These are phyloP conservation scores for Lagenorhynchus albirostris DNA, from an alignment of 2,113 vertebrate genomes.

Conservation along the genomic window DNA sequence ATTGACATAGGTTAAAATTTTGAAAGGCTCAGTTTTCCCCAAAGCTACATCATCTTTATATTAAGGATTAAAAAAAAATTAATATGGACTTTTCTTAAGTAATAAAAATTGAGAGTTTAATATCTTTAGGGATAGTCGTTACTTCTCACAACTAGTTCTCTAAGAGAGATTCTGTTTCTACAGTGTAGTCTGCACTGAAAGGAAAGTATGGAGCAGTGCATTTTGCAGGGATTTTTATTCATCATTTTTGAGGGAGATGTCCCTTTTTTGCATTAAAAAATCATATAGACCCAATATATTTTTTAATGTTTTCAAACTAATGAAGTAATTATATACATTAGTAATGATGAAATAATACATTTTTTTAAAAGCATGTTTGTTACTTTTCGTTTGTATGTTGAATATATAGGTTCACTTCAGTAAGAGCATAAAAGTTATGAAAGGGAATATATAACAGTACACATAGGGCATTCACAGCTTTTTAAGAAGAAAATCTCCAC, in stretches of 20 bases:
- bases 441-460: neutral
- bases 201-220: neutral
- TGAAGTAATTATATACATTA: slow-evolving; percentile 22
- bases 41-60: slow-evolving; percentile 50
- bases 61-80: neutral
- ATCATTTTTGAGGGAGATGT: neutral
- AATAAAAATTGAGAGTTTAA: slow-evolving; percentile 48
- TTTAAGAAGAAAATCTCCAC: neutral
- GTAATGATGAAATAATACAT: neutral
- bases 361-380: slow-evolving; percentile 1
- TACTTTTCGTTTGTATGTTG: slow-evolving; percentile 40
- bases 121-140: slow-evolving; percentile 64
- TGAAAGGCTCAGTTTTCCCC: slow-evolving; percentile 36
- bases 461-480: neutral
- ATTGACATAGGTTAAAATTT: neutral
- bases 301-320: neutral
- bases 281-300: neutral
- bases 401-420: slow-evolving; percentile 11
- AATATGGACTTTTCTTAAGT: slow-evolving; percentile 25
- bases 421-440: neutral
- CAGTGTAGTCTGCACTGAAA: slow-evolving; percentile 61
- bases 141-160: slow-evolving; percentile 66
- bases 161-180: slow-evolving; percentile 70
- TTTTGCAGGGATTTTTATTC: slow-evolving; percentile 44
- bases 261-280: slow-evolving; percentile 41